These are phyloP conservation scores for Rhingia rostrata DNA, from an alignment of 2,888 invertebrate species.

Conservation along the genomic window DNA sequence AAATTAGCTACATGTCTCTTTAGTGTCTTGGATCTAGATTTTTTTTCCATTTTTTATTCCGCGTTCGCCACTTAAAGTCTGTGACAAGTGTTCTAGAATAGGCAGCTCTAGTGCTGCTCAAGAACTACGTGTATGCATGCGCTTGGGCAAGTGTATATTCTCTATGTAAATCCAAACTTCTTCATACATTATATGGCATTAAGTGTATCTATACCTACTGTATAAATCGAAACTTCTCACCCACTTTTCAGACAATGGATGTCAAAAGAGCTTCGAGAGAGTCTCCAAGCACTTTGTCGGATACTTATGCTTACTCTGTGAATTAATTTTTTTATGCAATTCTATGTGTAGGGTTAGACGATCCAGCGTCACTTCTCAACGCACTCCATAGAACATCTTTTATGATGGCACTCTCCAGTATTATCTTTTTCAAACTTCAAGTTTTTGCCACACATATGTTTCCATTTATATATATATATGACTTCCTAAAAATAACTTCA, in stretches of 20 bases:
- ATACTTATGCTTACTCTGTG: conserved; percentile 60
- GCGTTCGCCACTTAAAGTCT: conserved; percentile 50
- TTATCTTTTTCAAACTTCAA: conserved; percentile 10
- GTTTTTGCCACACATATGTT: background rate
- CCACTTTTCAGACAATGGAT: conserved; percentile 66
- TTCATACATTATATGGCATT: conserved; percentile 33
- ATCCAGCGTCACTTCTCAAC: conserved; percentile 43
- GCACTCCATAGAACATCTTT: conserved; percentile 35
- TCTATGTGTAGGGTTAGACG: conserved; percentile 38
- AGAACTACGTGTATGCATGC: conserved; percentile 10
- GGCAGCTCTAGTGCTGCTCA: conserved; percentile 42
- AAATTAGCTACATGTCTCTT: conserved; percentile 49
- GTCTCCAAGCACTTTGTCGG: conserved; percentile 60
- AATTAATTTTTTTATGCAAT: conserved; percentile 53
- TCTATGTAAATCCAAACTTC: conserved; percentile 27
- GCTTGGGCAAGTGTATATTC: background rate
- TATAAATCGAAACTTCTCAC: conserved; percentile 68
- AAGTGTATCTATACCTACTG: conserved; percentile 32
- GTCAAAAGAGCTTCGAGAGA: conserved; percentile 53
- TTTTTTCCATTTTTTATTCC: conserved; percentile 28
- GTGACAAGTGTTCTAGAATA: conserved; percentile 61
- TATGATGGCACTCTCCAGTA: conserved; percentile 22
- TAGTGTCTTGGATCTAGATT: conserved; percentile 30
- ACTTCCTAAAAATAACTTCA: too few relatives aligned
- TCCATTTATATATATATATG: too few relatives aligned